Base-by-base conservation (phyloP, 2,888 invertebrate genomes). In the Cryptosula pallasiana region DNA sequence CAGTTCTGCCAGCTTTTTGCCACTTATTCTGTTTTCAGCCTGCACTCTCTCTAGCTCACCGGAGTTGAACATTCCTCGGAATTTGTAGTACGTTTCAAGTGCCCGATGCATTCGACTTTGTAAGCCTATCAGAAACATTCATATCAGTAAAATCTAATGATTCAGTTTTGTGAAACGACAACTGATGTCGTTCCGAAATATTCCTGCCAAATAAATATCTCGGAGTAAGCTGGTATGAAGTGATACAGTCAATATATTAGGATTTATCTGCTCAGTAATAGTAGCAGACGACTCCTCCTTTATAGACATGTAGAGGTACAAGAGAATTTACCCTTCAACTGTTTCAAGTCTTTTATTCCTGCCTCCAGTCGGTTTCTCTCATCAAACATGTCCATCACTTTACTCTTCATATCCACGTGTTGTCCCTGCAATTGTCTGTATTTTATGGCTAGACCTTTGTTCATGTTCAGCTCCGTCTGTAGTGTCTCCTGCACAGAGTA, bases 391-490 rank as follows among this genome's bases (percentile, higher is more conserved):
- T 80, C 77, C 74, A 82, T 76, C 69, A 81, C 75, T 70, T 77
- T 74, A 72, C 81, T 80, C 73, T 82, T 83, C 34, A 76, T 69
- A 0, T 75, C 72, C 71, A 82, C 73, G 69, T 75, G 78, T 55
- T 81, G 76, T 72, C 81, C 81, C 76, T 81, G 81, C 29, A 82
- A 76, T 34, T 78, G 77, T 71, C 82, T 75, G 74, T 83, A 83
- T 58, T 34, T 27, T 32, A 63, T 63, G 13, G 63, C 63, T 5
- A 63, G 32, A 2, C 63, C 63, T 34, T 63, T 20, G 63, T 63
- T 63, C 63, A 63, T 32, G 27, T 32, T 27, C 63, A 63, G 32
- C 63, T 63, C 63, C 2, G 9, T 63, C 32, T 63, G 63, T 27
- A 63, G n/a, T 9, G 63, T 63, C 32, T 63, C 34, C 63, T 63